These are phyloP conservation scores for Morelia viridis DNA, from an alignment of 2,797 vertebrate species.

Conservation along the genomic window DNA sequence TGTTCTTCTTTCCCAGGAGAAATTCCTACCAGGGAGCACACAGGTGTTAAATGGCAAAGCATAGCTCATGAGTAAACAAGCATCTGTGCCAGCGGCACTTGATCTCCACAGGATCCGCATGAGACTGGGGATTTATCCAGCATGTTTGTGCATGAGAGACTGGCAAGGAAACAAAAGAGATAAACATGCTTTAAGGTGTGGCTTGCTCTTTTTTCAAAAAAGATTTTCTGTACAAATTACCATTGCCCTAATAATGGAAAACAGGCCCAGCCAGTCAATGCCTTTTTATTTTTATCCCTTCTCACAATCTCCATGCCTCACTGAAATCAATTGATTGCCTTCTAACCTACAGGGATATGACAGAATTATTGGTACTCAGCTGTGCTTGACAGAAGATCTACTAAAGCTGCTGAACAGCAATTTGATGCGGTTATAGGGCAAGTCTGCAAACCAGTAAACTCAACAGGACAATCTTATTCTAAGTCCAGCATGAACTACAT, in stretches of 20 bases:
- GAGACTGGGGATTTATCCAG: not conserved
- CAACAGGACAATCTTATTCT: not conserved
- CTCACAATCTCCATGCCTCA: not conserved
- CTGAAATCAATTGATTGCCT: not conserved
- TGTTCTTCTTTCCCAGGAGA: constrained; percentile 13
- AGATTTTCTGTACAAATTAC: not conserved
- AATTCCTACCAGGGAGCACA: constrained; percentile 6
- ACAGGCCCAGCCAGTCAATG: not conserved
- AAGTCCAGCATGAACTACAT: not conserved
- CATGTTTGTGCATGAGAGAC: constrained; percentile 16
- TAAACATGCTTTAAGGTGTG: constrained; percentile 5
- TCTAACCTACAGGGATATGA: too few species aligned
- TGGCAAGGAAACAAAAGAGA: not conserved
- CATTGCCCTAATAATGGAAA: constrained; percentile 1
- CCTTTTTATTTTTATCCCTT: not conserved
- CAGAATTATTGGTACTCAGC: not conserved
- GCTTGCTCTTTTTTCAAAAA: not conserved
- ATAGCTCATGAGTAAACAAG: constrained; percentile 11
- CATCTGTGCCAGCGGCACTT: constrained; percentile 6
- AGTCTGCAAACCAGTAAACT: not conserved
- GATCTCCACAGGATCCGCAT: constrained; percentile 26
- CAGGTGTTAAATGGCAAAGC: constrained; percentile 23
- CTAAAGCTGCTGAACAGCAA: not conserved
- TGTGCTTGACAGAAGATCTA: not conserved
- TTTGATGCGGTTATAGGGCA: not conserved